Evolutionary conservation across 2,113 vertebrate species (phyloP), one percentile per base, ranked within the genome.

Genomic region (Aptenodytes forsteri): DNA sequence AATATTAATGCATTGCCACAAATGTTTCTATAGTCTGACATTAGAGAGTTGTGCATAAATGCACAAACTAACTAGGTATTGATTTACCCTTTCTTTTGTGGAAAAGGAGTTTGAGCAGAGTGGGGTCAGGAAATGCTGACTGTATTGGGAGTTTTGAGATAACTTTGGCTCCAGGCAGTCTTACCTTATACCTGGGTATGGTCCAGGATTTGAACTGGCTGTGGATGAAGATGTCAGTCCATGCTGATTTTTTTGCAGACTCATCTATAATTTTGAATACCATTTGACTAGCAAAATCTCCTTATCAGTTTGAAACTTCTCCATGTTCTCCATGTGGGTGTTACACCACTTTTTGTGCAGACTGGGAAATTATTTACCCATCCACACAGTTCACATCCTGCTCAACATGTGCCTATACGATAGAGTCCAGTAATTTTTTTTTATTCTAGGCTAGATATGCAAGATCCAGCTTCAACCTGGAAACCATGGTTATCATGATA

Each of bases 81-180:
- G 95, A 96, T 94, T 76, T 85, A 42, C 32, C 82, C 32, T 76
- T 82, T 89, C 83, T 93, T 88, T 90, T 66, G 38, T 93, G 46
- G 56, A 87, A 85, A 79, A 72, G 30, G 77, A 69, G 21, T 52
- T 91, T 72, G 61, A 85, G 73, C 21, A 89, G 47, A 92, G 59
- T 79, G 38, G n/a, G 59, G 94, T 95, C 80, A 96, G 49, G 46
- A 91, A 79, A 47, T 73, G 83, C 22, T 89, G 89, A 69, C 56
- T 78, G 10, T 67, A 73, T 65, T 70, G 77, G 25, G 62, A 71
- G 44, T 83, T 81, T 92, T 52, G 67, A 90, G 73, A 70, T 62
- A 81, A 56, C 86, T 81, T 97, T 95, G 95, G 93, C 94, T 96
- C 94, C 96, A 94, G 65, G 34, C 83, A 91, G 93, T 96, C 94